Conservation (phyloP, 2,888 invertebrate genomes). For the Belgica antarctica region DNA sequence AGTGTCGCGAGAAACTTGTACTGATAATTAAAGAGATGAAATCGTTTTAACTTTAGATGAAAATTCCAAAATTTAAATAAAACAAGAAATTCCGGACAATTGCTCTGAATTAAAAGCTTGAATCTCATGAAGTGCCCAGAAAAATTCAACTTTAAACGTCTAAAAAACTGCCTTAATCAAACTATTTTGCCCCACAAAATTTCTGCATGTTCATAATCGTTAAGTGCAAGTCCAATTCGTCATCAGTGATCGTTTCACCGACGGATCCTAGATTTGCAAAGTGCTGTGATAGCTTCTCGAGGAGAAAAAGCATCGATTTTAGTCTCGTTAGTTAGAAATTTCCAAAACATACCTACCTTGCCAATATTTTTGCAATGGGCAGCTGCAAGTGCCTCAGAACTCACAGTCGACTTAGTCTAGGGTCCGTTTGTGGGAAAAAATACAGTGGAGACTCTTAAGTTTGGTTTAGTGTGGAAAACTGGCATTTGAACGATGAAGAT, state of each 20-base stretch:
- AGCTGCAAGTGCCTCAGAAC: constrained; percentile 17
- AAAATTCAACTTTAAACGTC: constrained; percentile 1
- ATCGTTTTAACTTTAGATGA: neutral
- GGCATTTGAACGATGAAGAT: too few species aligned
- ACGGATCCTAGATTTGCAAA: neutral
- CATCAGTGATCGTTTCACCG: neutral
- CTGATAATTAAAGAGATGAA: constrained; percentile 10
- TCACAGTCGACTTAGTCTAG: neutral
- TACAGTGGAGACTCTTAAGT: too few species aligned
- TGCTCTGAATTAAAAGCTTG: constrained; percentile 30
- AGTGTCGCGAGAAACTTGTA: neutral
- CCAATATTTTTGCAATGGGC: constrained; percentile 10
- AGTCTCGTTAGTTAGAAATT: neutral
- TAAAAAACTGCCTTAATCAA: constrained; percentile 41
- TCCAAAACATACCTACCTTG: too few species aligned
- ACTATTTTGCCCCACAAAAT: neutral
- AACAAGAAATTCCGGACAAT: constrained; percentile 37
- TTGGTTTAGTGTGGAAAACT: too few species aligned
- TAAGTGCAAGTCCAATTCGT: constrained; percentile 17
- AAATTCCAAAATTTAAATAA: constrained; percentile 16
- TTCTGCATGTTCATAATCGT: neutral
- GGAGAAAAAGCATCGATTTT: neutral
- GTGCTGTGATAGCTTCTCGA: constrained; percentile 7
- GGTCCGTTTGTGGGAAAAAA: neutral
- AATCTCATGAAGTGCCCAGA: neutral